Conservation (phyloP, 2,888 invertebrate species). For the Oscheius myriophilus region DNA sequence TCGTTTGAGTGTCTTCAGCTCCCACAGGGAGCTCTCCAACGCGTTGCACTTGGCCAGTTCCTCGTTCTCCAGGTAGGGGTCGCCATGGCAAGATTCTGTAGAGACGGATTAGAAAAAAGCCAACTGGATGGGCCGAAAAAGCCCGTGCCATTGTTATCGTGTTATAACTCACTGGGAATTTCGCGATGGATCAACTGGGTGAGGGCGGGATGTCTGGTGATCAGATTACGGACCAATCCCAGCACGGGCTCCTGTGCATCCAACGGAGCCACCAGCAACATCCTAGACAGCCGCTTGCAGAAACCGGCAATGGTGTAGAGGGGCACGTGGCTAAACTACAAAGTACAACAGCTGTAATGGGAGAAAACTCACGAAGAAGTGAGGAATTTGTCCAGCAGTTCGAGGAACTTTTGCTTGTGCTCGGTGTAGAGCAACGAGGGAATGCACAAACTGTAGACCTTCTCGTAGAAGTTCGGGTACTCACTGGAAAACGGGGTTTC, state of each 20-base stretch:
- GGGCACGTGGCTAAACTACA: slow-evolving; percentile 82
- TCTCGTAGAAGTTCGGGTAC: slow-evolving; percentile 92
- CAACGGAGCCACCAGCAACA: slow-evolving; percentile 85
- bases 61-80: slow-evolving; percentile 75
- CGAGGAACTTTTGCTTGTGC: slow-evolving; percentile 87
- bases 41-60: slow-evolving; percentile 86
- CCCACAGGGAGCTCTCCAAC: slow-evolving; percentile 90
- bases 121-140: background rate
- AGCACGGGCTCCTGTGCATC: slow-evolving; percentile 82
- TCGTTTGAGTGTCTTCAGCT: slow-evolving; percentile 75
- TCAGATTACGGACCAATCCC: slow-evolving; percentile 85
- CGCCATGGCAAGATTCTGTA: slow-evolving; percentile 83
- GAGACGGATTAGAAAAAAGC: slow-evolving; percentile 49
- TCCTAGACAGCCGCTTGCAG: slow-evolving; percentile 85
- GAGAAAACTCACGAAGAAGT: slow-evolving; percentile 82
- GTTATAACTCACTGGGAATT: slow-evolving; percentile 26
- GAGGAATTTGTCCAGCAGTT: slow-evolving; percentile 87
- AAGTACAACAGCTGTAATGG: slow-evolving; percentile 7
- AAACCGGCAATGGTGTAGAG: slow-evolving; percentile 91
- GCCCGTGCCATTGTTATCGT: too few species aligned
- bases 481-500: slow-evolving; percentile 77
- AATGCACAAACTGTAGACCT: slow-evolving; percentile 92
- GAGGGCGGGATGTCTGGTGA: slow-evolving; percentile 85
- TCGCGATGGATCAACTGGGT: slow-evolving; percentile 66
- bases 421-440: slow-evolving; percentile 89